Evolutionary conservation across 2,797 vertebrate species (phyloP).

Genomic region (Semotilus atromaculatus): DNA sequence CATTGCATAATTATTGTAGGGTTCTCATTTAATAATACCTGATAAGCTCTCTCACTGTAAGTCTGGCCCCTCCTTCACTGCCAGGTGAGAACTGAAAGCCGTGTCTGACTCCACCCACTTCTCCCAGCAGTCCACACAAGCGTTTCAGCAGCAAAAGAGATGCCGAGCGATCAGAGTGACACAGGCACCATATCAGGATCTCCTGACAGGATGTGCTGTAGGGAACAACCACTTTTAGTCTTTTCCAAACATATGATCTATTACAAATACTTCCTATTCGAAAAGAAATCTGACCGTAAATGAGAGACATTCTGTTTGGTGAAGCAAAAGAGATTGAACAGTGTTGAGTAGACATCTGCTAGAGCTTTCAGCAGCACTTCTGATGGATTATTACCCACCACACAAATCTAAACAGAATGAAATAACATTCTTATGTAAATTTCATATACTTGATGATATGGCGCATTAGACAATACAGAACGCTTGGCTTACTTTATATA

Average conservation of each 20-base stretch:
- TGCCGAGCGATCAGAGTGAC: constrained; percentile 70
- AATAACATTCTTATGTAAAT: neutral
- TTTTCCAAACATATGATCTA: neutral
- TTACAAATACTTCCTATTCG: neutral
- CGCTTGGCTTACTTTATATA: constrained; percentile 86
- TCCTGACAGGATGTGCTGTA: constrained; percentile 87
- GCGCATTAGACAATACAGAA: neutral
- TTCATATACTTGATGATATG: neutral
- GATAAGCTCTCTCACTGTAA: constrained; percentile 68
- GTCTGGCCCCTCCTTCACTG: constrained; percentile 80
- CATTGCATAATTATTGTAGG: neutral
- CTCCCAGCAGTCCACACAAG: constrained; percentile 76
- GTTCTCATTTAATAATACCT: constrained; percentile 72
- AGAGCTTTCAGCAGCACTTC: constrained; percentile 77
- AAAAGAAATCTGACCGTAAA: constrained; percentile 79
- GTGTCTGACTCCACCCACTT: constrained; percentile 61
- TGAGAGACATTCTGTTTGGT: constrained; percentile 88
- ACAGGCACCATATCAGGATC: constrained; percentile 89
- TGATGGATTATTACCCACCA: constrained; percentile 86
- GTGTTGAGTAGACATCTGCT: constrained; percentile 76
- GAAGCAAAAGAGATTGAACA: constrained; percentile 91
- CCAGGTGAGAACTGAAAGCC: constrained; percentile 79
- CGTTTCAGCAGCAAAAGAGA: constrained; percentile 75
- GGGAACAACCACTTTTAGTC: constrained; percentile 20
- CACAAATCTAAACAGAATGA: constrained; percentile 80